A percentile compares a stretch with the other conserved stretches of the same genome.
phyloP scores from a whole-genome alignment of 1,140 invertebrate species.

The Trigoniulus corallinus region DNA sequence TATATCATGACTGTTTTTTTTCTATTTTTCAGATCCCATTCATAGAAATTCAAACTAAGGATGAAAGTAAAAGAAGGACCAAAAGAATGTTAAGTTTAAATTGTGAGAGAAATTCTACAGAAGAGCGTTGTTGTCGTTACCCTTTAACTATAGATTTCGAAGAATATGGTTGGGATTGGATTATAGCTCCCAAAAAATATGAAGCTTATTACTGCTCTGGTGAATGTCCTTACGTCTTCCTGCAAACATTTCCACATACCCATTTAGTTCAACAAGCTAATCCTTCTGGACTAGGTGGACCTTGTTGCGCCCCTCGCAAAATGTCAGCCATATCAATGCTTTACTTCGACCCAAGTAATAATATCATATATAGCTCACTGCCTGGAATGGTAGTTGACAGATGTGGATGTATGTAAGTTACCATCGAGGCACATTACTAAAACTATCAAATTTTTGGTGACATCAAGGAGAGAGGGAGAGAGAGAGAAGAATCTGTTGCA shows the following conservation, averaged over 20 bases:
- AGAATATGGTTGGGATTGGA: slow-evolving; percentile 96
- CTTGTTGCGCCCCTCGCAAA: slow-evolving; percentile 76
- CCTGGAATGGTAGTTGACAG: slow-evolving; percentile 85
- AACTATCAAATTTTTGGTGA: too few relatives aligned
- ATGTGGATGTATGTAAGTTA: slow-evolving; percentile 68
- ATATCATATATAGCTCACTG: slow-evolving; percentile 72
- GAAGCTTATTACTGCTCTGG: slow-evolving; percentile 93
- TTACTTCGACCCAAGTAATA: slow-evolving; percentile 74
- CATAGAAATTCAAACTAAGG: slow-evolving; percentile 53
- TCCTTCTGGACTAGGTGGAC: slow-evolving; percentile 49
- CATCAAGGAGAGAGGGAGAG: too few relatives aligned
- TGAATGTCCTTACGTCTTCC: slow-evolving; percentile 73
- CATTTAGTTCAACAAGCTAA: slow-evolving; percentile 67
- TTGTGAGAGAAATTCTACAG: slow-evolving; percentile 55
- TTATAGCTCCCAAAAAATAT: slow-evolving; percentile 88
- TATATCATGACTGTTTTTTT: too few relatives aligned
- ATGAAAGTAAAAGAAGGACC: slow-evolving; percentile 39
- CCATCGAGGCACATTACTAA: too few relatives aligned
- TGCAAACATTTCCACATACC: slow-evolving; percentile 83
- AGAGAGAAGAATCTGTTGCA: too few relatives aligned
- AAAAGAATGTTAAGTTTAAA: slow-evolving; percentile 59
- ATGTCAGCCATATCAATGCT: slow-evolving; percentile 81
- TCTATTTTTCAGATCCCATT: slow-evolving; percentile 48
- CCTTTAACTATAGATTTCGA: slow-evolving; percentile 88
- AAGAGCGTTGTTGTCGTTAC: slow-evolving; percentile 72